Percentiles rank a stretch among this genome's conserved stretches.
Conservation (phyloP, 2,888 invertebrate genomes). For the Teleiodes luculella region DNA sequence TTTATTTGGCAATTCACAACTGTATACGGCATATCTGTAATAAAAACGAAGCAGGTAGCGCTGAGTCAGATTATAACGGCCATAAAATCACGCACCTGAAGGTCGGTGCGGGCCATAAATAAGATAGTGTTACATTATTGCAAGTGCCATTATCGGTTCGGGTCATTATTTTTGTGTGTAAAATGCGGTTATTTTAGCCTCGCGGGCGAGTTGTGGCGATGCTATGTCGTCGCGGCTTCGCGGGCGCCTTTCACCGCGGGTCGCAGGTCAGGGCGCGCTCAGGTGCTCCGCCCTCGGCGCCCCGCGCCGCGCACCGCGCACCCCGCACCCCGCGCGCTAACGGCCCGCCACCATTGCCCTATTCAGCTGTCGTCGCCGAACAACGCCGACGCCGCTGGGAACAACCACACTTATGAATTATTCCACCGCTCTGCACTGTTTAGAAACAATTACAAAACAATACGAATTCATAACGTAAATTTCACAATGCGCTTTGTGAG, state of each 20-base stretch:
- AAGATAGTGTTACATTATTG: constrained; percentile 10
- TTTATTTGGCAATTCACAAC: not conserved
- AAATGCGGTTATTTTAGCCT: constrained; percentile 52
- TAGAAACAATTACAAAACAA: constrained; percentile 74
- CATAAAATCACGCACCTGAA: constrained; percentile 8
- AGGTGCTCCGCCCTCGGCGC: constrained; percentile 72
- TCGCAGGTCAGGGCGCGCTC: constrained; percentile 78
- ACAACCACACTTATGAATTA: constrained; percentile 72
- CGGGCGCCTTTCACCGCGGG: constrained; percentile 76
- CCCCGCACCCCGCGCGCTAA: constrained; percentile 43
- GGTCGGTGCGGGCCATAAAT: constrained; percentile 9
- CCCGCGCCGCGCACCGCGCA: constrained; percentile 31
- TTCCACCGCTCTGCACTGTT: constrained; percentile 62
- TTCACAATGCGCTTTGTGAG: constrained; percentile 62
- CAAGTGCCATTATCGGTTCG: constrained; percentile 25
- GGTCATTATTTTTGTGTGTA: constrained; percentile 44
- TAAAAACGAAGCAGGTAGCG: constrained; percentile 8
- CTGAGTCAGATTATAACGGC: constrained; percentile 4
- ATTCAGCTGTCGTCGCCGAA: constrained; percentile 53
- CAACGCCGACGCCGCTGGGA: constrained; percentile 58
- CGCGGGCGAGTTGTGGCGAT: constrained; percentile 33
- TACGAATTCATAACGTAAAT: constrained; percentile 66
- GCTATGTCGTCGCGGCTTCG: constrained; percentile 59
- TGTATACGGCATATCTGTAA: not conserved
- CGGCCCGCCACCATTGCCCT: constrained; percentile 68